These are phyloP conservation scores for Nemotelus pantherinus DNA, from an alignment of 2,888 invertebrate species.

Conservation along the genomic window DNA sequence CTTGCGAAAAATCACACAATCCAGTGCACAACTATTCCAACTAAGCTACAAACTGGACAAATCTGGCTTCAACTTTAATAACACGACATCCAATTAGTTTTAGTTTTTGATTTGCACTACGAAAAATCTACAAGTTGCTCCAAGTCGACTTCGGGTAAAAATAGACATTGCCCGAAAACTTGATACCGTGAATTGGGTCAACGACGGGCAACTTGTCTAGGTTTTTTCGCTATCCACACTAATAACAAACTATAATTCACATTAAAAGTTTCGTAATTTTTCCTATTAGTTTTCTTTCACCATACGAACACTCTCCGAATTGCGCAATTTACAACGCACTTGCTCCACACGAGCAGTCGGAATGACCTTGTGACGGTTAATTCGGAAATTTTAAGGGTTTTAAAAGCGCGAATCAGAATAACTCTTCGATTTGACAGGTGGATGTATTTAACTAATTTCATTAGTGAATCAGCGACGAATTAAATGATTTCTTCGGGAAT, in stretches of 20 bases:
- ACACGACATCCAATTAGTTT: not conserved
- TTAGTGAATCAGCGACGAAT: not conserved
- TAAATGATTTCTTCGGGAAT: not conserved
- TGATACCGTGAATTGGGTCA: slow-evolving; percentile 24
- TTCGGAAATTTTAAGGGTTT: no score
- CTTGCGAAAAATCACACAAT: slow-evolving; percentile 7
- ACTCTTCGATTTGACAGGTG: no score
- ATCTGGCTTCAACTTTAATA: not conserved
- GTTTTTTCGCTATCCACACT: slow-evolving; percentile 5
- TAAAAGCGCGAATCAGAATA: no score
- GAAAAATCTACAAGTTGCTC: slow-evolving; percentile 7
- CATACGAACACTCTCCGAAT: slow-evolving; percentile 13
- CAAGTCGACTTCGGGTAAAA: slow-evolving; percentile 17
- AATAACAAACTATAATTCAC: slow-evolving; percentile 23
- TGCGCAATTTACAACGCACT: slow-evolving; percentile 39
- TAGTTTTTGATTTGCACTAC: not conserved
- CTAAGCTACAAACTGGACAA: not conserved
- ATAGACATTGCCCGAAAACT: slow-evolving; percentile 27
- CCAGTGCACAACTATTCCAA: not conserved
- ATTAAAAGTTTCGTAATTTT: slow-evolving; percentile 27
- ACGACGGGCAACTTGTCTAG: slow-evolving; percentile 32
- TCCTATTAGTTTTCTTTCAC: slow-evolving; percentile 17
- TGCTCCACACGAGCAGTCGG: slow-evolving; percentile 2
- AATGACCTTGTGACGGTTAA: slow-evolving; percentile 16
- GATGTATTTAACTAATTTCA: no score